phyloP scores from a whole-genome alignment of 2,797 vertebrate genomes.

The Tokudaia muenninki region DNA sequence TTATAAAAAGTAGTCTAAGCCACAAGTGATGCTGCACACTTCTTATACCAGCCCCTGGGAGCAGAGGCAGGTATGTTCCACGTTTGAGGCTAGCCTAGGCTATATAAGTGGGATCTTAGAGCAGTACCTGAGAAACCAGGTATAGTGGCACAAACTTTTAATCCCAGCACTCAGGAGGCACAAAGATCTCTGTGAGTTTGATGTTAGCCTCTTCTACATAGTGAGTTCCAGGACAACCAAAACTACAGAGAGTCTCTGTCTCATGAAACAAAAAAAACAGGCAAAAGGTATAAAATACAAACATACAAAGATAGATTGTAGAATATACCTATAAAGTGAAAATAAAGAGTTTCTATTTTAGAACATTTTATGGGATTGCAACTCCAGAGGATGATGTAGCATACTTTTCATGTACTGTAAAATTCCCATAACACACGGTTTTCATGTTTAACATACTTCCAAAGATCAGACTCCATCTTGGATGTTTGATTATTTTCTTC shows the following conservation, averaged over 20 bases:
- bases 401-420: not conserved
- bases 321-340: not conserved
- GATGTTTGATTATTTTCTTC: conserved; percentile 37
- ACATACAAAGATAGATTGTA: not conserved
- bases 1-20: not conserved
- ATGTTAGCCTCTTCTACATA: not conserved
- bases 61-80: not conserved
- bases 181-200: not conserved
- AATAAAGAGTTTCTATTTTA: not conserved
- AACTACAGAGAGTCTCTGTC: not conserved
- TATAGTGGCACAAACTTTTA: not conserved
- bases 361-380: not conserved
- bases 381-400: not conserved
- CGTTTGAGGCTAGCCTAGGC: not conserved
- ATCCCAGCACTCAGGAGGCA: not conserved
- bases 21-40: not conserved
- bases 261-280: not conserved
- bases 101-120: not conserved
- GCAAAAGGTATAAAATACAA: not conserved
- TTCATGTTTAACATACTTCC: conserved; percentile 67
- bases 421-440: not conserved
- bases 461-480: conserved; percentile 24
- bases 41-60: not conserved
- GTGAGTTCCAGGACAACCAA: not conserved
- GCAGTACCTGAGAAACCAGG: not conserved